Evolutionary conservation across 1,140 invertebrate genomes (phyloP), one percentile per base, ranked within the genome.

Genomic region (Meteorus sp.): DNA sequence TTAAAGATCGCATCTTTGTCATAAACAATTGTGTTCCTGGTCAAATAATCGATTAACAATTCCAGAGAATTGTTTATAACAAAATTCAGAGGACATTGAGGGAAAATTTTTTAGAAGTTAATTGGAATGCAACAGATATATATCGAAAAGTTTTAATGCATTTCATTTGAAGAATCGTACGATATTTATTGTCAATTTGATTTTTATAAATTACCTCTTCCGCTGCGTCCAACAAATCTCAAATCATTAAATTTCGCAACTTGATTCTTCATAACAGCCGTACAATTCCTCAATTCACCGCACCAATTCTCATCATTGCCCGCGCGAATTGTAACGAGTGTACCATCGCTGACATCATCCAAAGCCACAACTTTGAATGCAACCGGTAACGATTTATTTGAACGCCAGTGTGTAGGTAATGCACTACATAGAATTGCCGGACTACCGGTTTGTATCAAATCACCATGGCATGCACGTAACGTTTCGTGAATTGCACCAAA

Each of bases 171-270:
- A n/a, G n/a, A n/a, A n/a, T n/a, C n/a, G n/a, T n/a, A n/a, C n/a
- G n/a, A n/a, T n/a, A n/a, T 25, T 43, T 19, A 20, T 33, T 29
- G 29, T 13, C 25, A 6, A 27, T 43, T 39, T 17, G 2, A 41
- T 1, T 1, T 4, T 4, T 19, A 20, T 52, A 27, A 57, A 83
- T 85, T 74, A 89, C 90, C 96, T 78, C 96, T 85, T 5, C 96
- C 96, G 59, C 92, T 95, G 41, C 95, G 83, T 5, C 95, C 96
- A 27, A 98, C 94, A 77, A 99, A 99, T 72, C 97, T 82, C 1
- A 99, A 84, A 84, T 99, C 97, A 69, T 95, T 97, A 82, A 99
- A 99, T 79, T 97, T 97, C 17, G 96, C 96, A 39, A 98, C 90
- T 81, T 95, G 91, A 71, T 95, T 95, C 81, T 97, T 97, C 90